Evolutionary conservation across 2,888 invertebrate genomes (phyloP), one percentile per base, ranked within the genome.

Genomic region (Cataglyphis rosenhaueri): DNA sequence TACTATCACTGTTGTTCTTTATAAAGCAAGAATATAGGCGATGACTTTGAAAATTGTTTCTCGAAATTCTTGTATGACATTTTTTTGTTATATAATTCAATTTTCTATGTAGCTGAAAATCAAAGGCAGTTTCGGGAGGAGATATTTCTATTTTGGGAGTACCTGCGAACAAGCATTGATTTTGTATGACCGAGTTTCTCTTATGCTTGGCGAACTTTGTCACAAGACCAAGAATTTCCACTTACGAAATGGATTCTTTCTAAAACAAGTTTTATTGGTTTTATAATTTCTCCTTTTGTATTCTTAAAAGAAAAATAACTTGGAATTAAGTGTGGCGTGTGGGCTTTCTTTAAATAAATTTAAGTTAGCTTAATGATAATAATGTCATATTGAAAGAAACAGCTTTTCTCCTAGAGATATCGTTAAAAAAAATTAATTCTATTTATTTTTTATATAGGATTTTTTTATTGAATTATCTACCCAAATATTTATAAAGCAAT

Each of bases 241-340:
- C 32, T 59, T 73, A 35, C n/a, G 0, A 21, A 3, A 0, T 9
- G 59, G 35, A 12, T 12, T 73, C 35, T 57, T 25, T 44, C 8
- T 15, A 35, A 74, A 35, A 73, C 59, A 76, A 79, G 57, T 79
- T 44, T 79, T 73, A 79, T 79, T 73, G 35, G 32, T 5, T 73
- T 78, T 59, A 70, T 35, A 21, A 44, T 12, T 12, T 38, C 18
- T 59, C 18, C 44, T 71, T 52, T 78, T 32, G 15, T 10, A 9
- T 15, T 35, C 12, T 6, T 71, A 21, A 59, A 76, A 8, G 32
- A 44, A 21, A 71, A 71, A 44, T 59, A 78, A 44, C 41, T 44
- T 59, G 8, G 10, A 71, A 78, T 78, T 78, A 44, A 41, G 15
- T 44, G 15, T 59, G 21, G 25, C 32, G 15, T 44, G 15, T 59